phyloP scores from a whole-genome alignment of 2,113 vertebrate genomes.

The Felis chaus region DNA sequence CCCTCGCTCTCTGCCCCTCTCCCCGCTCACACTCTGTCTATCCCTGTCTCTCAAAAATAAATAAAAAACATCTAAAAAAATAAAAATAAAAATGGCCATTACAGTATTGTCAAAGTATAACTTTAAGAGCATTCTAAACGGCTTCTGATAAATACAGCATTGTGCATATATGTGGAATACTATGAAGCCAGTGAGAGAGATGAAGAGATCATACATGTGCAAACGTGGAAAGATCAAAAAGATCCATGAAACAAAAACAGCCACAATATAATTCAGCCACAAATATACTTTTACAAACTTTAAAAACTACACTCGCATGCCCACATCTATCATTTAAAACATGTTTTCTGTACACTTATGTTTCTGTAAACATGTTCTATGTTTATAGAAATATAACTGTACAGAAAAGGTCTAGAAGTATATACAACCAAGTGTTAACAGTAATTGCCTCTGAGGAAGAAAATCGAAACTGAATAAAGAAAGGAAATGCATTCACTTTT shows the following conservation, averaged over 20 bases:
- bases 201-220: neutral
- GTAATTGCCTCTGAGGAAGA: neutral
- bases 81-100: neutral
- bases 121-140: neutral
- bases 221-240: neutral
- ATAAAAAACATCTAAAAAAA: too few species aligned
- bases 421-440: neutral
- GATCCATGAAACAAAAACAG: neutral
- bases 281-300: neutral
- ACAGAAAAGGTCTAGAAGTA: neutral
- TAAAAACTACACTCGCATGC: neutral
- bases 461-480: neutral
- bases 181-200: neutral
- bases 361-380: neutral
- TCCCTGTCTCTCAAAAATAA: too few species aligned
- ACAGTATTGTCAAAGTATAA: neutral
- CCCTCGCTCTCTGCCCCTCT: too few species aligned
- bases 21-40: too few species aligned
- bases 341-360: neutral
- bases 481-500: neutral
- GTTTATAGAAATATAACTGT: neutral
- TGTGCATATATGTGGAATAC: neutral
- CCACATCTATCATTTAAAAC: neutral
- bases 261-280: neutral
- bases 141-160: neutral